Percentiles rank a stretch among this genome's conserved stretches.
Conservation (phyloP, 2,113 vertebrate genomes). For the Ceratotherium simum region DNA sequence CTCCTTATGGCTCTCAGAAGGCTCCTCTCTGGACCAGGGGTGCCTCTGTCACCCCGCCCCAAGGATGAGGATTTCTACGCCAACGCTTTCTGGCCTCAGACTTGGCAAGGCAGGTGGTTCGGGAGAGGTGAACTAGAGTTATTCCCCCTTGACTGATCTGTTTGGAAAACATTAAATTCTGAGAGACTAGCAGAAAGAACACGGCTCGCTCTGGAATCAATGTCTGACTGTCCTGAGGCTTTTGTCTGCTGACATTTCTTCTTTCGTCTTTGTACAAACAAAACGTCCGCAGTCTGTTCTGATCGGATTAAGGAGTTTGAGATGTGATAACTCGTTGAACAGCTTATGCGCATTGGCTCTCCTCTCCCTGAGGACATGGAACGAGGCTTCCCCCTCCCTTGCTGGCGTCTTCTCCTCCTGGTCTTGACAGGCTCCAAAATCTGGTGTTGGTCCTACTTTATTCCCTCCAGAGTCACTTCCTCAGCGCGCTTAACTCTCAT, state of each 20-base stretch:
- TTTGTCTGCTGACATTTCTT: accelerated
- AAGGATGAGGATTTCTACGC: neutral
- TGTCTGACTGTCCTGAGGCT: accelerated
- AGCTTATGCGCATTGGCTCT: accelerated
- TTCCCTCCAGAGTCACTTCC: neutral
- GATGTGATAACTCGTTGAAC: accelerated
- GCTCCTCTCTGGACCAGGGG: neutral
- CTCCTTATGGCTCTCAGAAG: neutral
- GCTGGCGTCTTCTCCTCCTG: accelerated
- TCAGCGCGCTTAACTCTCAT: neutral
- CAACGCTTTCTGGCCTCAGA: neutral
- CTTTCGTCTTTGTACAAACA: neutral
- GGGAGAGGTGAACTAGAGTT: neutral
- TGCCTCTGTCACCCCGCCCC: accelerated
- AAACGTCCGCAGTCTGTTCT: too few species aligned
- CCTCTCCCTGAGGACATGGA: accelerated
- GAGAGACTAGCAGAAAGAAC: neutral
- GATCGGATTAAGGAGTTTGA: accelerated
- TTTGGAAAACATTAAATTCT: neutral
- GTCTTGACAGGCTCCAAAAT: accelerated
- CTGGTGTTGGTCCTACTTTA: too few species aligned
- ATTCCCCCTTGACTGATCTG: neutral
- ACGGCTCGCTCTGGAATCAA: neutral
- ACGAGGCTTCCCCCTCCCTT: accelerated
- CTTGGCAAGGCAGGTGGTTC: neutral